These are phyloP conservation scores for Melinaea menophilus DNA, from an alignment of 2,888 invertebrate species.

Conservation along the genomic window DNA sequence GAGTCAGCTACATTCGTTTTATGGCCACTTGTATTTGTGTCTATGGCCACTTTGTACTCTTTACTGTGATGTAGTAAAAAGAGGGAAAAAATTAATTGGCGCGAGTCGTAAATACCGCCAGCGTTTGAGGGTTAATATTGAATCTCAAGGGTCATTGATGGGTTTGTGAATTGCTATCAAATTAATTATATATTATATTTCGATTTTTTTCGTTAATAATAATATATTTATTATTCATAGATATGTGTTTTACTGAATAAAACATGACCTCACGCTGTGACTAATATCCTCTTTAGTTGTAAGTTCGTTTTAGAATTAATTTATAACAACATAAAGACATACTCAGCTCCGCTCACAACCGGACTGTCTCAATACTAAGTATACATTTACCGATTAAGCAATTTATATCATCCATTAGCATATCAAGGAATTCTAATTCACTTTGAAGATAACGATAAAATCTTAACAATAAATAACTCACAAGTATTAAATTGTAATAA, in stretches of 20 bases:
- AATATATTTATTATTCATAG: slow-evolving; percentile 18
- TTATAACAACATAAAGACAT: slow-evolving; percentile 70
- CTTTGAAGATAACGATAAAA: slow-evolving; percentile 14
- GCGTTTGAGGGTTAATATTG: slow-evolving; percentile 44
- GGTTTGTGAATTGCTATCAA: slow-evolving; percentile 16
- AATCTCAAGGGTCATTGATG: slow-evolving; percentile 32
- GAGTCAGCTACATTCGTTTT: slow-evolving; percentile 77
- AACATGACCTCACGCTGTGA: slow-evolving; percentile 62
- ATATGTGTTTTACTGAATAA: slow-evolving; percentile 23
- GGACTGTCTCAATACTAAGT: slow-evolving; percentile 54
- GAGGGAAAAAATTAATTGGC: slow-evolving; percentile 60
- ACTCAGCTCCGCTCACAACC: slow-evolving; percentile 54
- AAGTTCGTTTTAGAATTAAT: slow-evolving; percentile 64
- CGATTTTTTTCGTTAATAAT: no score
- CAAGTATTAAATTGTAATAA: not conserved
- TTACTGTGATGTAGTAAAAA: slow-evolving; percentile 68
- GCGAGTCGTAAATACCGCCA: slow-evolving; percentile 49
- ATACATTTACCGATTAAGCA: slow-evolving; percentile 49
- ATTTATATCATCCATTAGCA: slow-evolving; percentile 47
- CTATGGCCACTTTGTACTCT: slow-evolving; percentile 73
- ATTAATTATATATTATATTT: no score
- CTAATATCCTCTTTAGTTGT: slow-evolving; percentile 59
- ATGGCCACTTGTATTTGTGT: slow-evolving; percentile 77
- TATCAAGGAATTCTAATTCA: slow-evolving; percentile 43
- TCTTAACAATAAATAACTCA: not conserved